Evolutionary conservation across 2,113 vertebrate species (phyloP).

Genomic region (Oriolus oriolus): DNA sequence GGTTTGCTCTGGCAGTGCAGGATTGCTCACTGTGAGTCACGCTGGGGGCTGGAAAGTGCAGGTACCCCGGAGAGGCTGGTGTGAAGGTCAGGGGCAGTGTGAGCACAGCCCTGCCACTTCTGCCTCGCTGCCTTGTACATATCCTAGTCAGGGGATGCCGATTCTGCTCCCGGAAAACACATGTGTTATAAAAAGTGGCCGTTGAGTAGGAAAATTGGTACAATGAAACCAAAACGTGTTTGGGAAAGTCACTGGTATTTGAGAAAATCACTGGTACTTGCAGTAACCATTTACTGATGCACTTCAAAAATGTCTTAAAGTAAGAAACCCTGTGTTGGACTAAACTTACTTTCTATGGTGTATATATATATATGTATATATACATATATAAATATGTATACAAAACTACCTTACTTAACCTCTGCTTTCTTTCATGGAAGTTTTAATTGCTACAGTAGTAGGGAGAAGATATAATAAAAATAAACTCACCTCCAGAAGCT

Average conservation of each 20-base stretch:
- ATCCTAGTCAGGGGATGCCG: rapidly evolving
- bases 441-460: background rate
- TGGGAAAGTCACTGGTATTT: background rate
- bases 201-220: background rate
- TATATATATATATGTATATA: too few relatives aligned
- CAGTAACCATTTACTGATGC: background rate
- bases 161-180: background rate
- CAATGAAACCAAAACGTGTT: rapidly evolving
- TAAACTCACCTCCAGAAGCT: background rate
- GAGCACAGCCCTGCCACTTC: background rate
- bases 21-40: background rate
- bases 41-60: background rate
- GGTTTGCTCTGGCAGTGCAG: background rate
- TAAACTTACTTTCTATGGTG: background rate
- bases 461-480: background rate
- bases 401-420: background rate
- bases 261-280: background rate
- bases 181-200: background rate
- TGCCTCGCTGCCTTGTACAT: background rate
- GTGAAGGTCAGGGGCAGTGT: background rate
- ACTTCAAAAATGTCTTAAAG: background rate
- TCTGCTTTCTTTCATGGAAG: background rate
- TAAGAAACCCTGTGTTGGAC: background rate
- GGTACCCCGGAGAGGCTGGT: background rate
- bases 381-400: too few relatives aligned